These are phyloP conservation scores for Aphrocallistes beatrix DNA, from an alignment of 37 sponge, comb jelly and placozoan species.

Conservation along the genomic window DNA sequence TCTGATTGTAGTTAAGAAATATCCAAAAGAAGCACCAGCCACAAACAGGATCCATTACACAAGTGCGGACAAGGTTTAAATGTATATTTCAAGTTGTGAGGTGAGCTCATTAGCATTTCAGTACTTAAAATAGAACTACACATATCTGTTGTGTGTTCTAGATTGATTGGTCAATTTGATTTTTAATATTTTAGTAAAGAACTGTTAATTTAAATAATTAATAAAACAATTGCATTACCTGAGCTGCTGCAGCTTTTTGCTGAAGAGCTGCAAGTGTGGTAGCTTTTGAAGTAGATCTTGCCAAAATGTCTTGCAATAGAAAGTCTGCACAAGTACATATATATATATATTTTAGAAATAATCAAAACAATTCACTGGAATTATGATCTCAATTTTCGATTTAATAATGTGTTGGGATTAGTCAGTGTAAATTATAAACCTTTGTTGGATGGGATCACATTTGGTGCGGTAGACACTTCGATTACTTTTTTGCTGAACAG, in stretches of 20 bases:
- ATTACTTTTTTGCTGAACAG: background rate
- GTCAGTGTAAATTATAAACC: background rate
- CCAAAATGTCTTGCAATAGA: background rate
- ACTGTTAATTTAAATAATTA: no score
- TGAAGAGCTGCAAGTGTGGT: background rate
- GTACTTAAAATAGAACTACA: no score
- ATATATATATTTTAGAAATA: background rate
- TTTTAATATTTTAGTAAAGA: no score
- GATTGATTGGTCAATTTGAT: no score
- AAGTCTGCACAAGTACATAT: background rate
- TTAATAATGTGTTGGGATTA: background rate
- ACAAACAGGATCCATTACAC: no score
- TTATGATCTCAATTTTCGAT: background rate
- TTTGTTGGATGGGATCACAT: background rate
- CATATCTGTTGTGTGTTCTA: no score
- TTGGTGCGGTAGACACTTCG: background rate
- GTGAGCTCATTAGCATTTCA: no score
- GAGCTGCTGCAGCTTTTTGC: background rate
- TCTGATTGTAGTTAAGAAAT: no score
- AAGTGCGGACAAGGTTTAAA: no score
- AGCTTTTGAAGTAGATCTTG: background rate
- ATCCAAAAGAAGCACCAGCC: no score
- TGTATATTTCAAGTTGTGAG: no score
- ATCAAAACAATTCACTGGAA: background rate
- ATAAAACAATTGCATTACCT: no score